These are phyloP conservation scores for Oryctes rhinoceros DNA, from an alignment of 1,140 invertebrate genomes.

Conservation along the genomic window DNA sequence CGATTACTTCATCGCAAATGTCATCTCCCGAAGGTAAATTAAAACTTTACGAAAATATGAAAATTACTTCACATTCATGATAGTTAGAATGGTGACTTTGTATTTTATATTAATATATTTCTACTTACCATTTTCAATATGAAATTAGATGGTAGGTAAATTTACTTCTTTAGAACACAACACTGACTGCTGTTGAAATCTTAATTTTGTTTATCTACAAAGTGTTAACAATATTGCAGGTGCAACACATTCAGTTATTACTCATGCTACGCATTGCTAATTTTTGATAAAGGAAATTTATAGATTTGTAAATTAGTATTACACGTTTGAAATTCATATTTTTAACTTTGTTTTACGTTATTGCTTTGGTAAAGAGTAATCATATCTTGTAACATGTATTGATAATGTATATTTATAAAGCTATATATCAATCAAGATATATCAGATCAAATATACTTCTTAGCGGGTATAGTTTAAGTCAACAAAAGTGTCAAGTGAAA, in stretches of 20 bases:
- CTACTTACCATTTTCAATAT: constrained; percentile 8
- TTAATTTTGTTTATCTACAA: constrained; percentile 30
- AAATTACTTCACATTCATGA: not conserved
- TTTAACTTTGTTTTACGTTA: not conserved
- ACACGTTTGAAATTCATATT: not conserved
- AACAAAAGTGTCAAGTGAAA: not conserved
- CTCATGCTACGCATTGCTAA: constrained; percentile 17
- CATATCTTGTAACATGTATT: not conserved
- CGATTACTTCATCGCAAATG: constrained; percentile 36
- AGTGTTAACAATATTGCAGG: constrained; percentile 36
- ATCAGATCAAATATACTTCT: not conserved
- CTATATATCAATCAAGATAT: too few relatives aligned
- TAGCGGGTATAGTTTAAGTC: not conserved
- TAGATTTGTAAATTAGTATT: constrained; percentile 13
- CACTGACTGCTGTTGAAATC: constrained; percentile 32
- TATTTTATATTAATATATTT: not conserved
- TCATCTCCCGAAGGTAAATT: constrained; percentile 41
- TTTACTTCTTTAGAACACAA: not conserved
- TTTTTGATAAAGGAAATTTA: constrained; percentile 36
- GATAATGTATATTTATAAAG: not conserved
- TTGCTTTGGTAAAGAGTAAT: not conserved
- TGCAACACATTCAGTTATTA: constrained; percentile 23
- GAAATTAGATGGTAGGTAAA: not conserved
- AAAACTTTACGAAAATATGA: not conserved
- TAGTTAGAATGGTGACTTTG: not conserved